Evolutionary conservation across 2,888 invertebrate species (phyloP).

Genomic region (Eurois occulta): DNA sequence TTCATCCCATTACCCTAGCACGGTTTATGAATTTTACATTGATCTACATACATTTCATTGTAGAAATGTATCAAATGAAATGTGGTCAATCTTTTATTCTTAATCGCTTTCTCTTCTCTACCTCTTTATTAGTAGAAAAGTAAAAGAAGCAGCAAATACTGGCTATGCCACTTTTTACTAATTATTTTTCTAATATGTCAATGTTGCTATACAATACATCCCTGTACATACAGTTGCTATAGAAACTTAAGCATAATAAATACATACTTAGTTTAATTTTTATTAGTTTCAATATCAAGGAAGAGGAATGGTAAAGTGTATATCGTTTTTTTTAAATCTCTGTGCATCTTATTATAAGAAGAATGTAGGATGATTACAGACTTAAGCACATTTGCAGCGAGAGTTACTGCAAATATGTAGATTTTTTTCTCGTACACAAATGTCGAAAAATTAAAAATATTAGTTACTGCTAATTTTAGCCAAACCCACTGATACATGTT

Average conservation of each 20-base stretch:
- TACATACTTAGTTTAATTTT: conserved; percentile 7
- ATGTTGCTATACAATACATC: conserved; percentile 23
- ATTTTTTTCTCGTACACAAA: conserved; percentile 25
- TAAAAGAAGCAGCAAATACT: conserved; percentile 60
- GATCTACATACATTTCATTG: conserved; percentile 66
- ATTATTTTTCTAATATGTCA: conserved; percentile 29
- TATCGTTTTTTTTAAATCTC: neutral
- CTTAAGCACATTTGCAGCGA: neutral
- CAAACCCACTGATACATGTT: conserved; percentile 69
- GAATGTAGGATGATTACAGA: neutral
- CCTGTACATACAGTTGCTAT: conserved; percentile 49
- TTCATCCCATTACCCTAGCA: conserved; percentile 49
- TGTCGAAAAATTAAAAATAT: conserved; percentile 29
- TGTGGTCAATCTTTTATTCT: conserved; percentile 60
- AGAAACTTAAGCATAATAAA: conserved; percentile 39
- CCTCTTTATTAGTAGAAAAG: conserved; percentile 68
- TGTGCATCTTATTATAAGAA: neutral
- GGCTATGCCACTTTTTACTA: conserved; percentile 13
- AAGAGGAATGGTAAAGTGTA: neutral
- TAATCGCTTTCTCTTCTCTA: conserved; percentile 73
- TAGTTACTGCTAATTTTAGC: conserved; percentile 49
- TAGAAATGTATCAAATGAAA: conserved; percentile 64
- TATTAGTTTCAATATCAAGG: conserved; percentile 4
- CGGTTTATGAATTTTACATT: conserved; percentile 8
- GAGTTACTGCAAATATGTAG: conserved; percentile 4